Percentiles rank a stretch among this genome's conserved stretches.
Conservation (phyloP, 2,888 invertebrate genomes). For the Harpagoxenus sublaevis region DNA sequence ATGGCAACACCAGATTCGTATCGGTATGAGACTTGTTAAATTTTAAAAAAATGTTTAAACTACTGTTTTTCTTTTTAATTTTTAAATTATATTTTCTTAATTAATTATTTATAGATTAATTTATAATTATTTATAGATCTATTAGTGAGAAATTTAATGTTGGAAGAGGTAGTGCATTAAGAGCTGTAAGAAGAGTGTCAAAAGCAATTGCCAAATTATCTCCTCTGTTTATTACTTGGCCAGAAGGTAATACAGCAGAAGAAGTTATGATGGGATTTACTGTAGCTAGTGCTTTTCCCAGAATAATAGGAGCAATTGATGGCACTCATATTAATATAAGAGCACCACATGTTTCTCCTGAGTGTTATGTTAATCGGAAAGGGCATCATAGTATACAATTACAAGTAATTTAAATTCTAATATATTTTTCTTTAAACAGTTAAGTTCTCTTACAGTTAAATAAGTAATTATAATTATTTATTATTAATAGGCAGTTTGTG, state of each 20-base stretch:
- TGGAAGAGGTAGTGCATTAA: not conserved
- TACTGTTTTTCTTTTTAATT: too few species aligned
- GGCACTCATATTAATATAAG: conserved; percentile 7
- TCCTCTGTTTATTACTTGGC: conserved; percentile 2
- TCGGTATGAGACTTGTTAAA: too few species aligned
- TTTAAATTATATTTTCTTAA: too few species aligned
- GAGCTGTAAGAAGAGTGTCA: not conserved
- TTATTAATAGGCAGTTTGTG: conserved; percentile 1
- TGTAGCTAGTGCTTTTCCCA: not conserved
- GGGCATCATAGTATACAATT: conserved; percentile 4
- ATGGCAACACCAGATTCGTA: too few species aligned
- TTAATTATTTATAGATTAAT: too few species aligned
- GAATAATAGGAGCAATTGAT: not conserved
- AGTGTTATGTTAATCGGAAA: not conserved
- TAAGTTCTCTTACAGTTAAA: not conserved
- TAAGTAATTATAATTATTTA: conserved; percentile 5
- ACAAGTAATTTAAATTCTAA: conserved; percentile 1
- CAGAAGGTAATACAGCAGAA: not conserved
- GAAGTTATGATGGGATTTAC: not conserved
- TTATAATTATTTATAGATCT: not conserved
- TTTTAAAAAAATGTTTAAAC: too few species aligned
- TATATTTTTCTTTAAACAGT: not conserved
- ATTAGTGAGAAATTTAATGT: conserved; percentile 4
- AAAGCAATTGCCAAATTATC: conserved; percentile 12
- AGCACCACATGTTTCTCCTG: not conserved